Base-by-base conservation (phyloP, 1,140 invertebrate genomes). In the Drosophila arawakana region DNA sequence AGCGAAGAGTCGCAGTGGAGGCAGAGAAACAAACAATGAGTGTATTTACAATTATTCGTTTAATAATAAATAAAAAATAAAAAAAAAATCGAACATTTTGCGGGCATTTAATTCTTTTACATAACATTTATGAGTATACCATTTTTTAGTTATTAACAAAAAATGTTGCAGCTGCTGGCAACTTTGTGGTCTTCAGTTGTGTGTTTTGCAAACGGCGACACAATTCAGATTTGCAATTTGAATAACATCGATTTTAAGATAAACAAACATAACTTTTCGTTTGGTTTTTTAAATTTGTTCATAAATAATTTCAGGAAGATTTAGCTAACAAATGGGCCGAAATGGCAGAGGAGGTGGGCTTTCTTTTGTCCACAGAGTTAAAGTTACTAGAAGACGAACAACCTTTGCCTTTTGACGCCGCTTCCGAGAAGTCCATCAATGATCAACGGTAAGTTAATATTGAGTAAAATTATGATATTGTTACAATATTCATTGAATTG, bases 381-480 rank as follows among this genome's bases (percentile, higher is more conserved):
- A 91, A 60, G 93, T 95, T 81, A 93, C 95, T 15, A 8, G 93
- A 94, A 62, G 94, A 90, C 7, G 78, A 91, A 94, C 91, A 94
- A 96, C 61, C 93, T 1, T 49, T 96, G 47, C 97, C 97, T 2
- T 98, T 98, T 91, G 97, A 98, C 94, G 96, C 97, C 2, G 94
- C 96, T 6, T 96, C 96, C 9, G 97, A 98, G 62, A 94, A 94
- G 15, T 93, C 95, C 13, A 96, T 98, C 65, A 97, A 98, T 78
- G 95, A 98, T 84, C 98, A 98, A 93, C 98, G 97, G 97, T 97
- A 93, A 92, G 82, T 69, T 30, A 13, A 70, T 15, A 21, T 54
- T 75, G 58, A 15, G 54, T 34, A 34, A 49, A 41, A 44, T 34
- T 21, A 21, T 15, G 10, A 39, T 46, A 46, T 65, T 52, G 69